Conservation (phyloP, 1,140 invertebrate genomes). For the Drosophila punjabiensis region DNA sequence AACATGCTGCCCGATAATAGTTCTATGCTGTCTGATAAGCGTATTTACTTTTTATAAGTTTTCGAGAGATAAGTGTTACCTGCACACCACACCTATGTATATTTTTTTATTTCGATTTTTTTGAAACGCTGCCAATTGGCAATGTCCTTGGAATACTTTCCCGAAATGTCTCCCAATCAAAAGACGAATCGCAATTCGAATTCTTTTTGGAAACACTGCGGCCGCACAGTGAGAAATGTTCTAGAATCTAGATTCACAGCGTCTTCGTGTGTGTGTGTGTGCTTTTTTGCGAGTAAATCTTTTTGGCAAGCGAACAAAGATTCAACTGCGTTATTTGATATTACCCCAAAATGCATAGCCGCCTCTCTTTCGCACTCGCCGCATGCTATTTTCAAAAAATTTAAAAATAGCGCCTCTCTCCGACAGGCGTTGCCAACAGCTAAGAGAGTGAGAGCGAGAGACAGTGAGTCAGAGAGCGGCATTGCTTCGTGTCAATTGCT, state of each 20-base stretch:
- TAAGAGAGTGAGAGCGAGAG: constrained; percentile 9
- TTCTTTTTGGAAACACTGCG: constrained; percentile 64
- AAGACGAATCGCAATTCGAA: constrained; percentile 49
- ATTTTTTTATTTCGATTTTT: constrained; percentile 5
- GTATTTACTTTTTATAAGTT: constrained; percentile 43
- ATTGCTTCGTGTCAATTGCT: constrained; percentile 36
- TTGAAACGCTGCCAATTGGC: constrained; percentile 70
- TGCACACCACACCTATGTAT: constrained; percentile 26
- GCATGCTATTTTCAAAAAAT: constrained; percentile 63
- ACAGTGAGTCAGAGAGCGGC: constrained; percentile 1
- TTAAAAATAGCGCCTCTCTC: constrained; percentile 75
- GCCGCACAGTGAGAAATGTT: constrained; percentile 55
- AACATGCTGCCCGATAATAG: constrained; percentile 59
- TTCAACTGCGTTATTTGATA: constrained; percentile 74
- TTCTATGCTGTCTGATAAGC: constrained; percentile 17
- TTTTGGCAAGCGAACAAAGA: constrained; percentile 64
- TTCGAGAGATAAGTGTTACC: constrained; percentile 49
- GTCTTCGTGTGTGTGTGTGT: constrained; percentile 21
- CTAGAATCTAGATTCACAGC: constrained; percentile 47
- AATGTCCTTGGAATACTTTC: constrained; percentile 78
- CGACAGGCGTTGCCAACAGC: constrained; percentile 66
- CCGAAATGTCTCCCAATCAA: constrained; percentile 52
- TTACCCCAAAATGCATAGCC: constrained; percentile 31
- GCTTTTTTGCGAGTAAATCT: constrained; percentile 50
- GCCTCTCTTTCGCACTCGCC: constrained; percentile 55